Percentiles rank a stretch among this genome's conserved stretches.
Evolutionary conservation across 2,113 vertebrate genomes (phyloP).

Genomic region (Ammodytes marinus): DNA sequence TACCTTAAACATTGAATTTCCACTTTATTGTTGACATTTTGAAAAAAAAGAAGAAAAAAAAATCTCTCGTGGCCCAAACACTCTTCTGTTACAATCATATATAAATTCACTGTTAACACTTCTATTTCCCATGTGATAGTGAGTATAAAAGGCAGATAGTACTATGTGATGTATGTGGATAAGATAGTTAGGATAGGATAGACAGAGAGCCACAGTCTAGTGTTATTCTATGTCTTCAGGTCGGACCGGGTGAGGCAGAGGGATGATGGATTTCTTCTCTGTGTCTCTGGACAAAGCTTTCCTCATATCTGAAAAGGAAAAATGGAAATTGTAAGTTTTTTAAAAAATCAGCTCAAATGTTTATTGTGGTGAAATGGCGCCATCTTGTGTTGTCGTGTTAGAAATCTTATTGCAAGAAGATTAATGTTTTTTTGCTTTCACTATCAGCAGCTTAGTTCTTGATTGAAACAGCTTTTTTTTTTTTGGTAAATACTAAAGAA

Average conservation of each 20-base stretch:
- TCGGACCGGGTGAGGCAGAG: slow-evolving; percentile 94
- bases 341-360: too few relatives aligned
- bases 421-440: too few relatives aligned
- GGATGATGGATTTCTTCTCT: slow-evolving; percentile 96
- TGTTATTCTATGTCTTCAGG: slow-evolving; percentile 97
- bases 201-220: slow-evolving; percentile 82
- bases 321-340: not conserved
- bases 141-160: not conserved
- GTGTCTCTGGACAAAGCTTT: slow-evolving; percentile 96
- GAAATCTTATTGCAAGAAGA: too few relatives aligned
- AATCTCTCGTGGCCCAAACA: too few relatives aligned
- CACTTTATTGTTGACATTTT: too few relatives aligned
- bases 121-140: not conserved
- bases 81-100: not conserved
- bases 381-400: not conserved
- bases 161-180: too few relatives aligned
- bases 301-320: slow-evolving; percentile 90
- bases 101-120: too few relatives aligned
- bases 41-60: too few relatives aligned
- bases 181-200: too few relatives aligned
- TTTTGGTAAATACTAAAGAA: not conserved
- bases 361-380: not conserved
- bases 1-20: too few relatives aligned
- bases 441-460: too few relatives aligned
- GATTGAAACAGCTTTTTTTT: not conserved